Percentiles rank a stretch among this genome's conserved stretches.
These are phyloP conservation scores for Yponomeuta malinellus DNA, from an alignment of 2,888 invertebrate species.

Conservation along the genomic window DNA sequence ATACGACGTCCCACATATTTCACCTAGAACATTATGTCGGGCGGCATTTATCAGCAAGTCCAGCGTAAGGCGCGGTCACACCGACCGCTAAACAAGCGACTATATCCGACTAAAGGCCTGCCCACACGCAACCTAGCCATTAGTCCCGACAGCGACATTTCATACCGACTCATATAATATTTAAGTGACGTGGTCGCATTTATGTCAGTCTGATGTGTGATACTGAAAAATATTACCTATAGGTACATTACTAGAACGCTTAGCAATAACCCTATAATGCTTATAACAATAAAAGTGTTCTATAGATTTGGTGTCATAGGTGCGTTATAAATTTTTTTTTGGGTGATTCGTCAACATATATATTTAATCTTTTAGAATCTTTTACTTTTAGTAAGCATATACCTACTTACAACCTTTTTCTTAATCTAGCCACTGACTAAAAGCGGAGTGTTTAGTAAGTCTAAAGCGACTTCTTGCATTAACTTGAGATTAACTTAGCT, in stretches of 20 bases:
- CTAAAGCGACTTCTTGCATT: too few species aligned
- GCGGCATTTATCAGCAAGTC: neutral
- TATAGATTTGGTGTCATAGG: neutral
- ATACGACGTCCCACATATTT: neutral
- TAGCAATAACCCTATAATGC: neutral
- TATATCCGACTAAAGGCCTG: neutral
- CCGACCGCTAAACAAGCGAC: constrained; percentile 1
- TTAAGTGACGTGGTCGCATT: constrained; percentile 9
- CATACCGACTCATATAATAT: constrained; percentile 9
- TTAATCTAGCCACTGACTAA: too few species aligned
- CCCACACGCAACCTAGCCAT: constrained; percentile 56
- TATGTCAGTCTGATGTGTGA: constrained; percentile 2
- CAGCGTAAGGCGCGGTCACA: constrained; percentile 1
- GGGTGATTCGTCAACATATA: too few species aligned
- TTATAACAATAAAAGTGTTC: neutral
- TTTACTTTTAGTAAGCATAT: too few species aligned
- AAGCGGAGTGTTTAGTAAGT: too few species aligned
- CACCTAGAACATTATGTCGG: neutral
- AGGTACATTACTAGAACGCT: neutral
- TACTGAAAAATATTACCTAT: constrained; percentile 8
- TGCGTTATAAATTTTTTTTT: too few species aligned
- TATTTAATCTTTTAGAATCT: too few species aligned
- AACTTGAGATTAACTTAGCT: too few species aligned
- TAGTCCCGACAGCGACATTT: constrained; percentile 30
- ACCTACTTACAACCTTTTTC: too few species aligned